Evolutionary conservation across 2,797 vertebrate species (phyloP).

Genomic region (Coendou prehensilis): DNA sequence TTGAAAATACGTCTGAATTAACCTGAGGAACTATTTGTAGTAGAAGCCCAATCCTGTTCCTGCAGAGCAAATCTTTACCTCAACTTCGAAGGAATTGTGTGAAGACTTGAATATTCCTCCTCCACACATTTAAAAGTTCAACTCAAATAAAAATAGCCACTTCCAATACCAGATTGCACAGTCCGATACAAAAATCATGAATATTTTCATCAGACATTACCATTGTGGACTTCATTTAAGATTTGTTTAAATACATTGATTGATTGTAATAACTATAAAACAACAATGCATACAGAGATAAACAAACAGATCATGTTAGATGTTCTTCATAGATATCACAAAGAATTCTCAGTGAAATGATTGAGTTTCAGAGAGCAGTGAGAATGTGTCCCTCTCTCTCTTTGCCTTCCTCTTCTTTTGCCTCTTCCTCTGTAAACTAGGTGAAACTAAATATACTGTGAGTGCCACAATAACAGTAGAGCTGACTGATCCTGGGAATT

Average conservation of each 20-base stretch:
- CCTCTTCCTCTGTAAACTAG: conserved; percentile 71
- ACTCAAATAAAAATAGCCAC: conserved; percentile 78
- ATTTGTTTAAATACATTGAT: not conserved
- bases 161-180: conserved; percentile 68
- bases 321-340: conserved; percentile 10
- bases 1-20: conserved; percentile 77
- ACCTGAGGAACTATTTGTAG: conserved; percentile 45
- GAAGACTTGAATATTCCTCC: conserved; percentile 79
- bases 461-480: conserved; percentile 70
- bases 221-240: not conserved
- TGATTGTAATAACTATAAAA: not conserved
- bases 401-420: conserved; percentile 55
- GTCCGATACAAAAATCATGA: conserved; percentile 67
- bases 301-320: not conserved
- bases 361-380: conserved; percentile 61
- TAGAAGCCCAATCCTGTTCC: conserved; percentile 3
- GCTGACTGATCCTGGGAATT: conserved; percentile 78
- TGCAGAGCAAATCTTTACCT: conserved; percentile 65
- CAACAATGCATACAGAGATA: not conserved
- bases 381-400: not conserved
- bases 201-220: conserved; percentile 54
- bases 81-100: conserved; percentile 69
- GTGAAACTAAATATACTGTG: conserved; percentile 64
- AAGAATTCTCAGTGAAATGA: not conserved
- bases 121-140: conserved; percentile 78